Evolutionary conservation across 92 coral and sea anemone genomes (phyloP).

Genomic region (Phymanthus crucifer): DNA sequence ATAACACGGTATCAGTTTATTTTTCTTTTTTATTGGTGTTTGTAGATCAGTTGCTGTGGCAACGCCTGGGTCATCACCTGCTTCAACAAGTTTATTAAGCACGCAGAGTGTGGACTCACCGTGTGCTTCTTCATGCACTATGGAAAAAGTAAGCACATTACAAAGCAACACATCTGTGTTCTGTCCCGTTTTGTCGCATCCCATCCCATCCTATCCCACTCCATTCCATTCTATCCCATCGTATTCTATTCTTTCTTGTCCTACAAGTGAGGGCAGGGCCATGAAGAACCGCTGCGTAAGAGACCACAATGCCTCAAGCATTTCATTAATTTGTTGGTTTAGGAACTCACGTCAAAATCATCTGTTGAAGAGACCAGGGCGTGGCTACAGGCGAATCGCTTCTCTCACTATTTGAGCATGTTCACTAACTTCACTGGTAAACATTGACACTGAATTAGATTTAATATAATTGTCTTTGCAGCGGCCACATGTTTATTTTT

Average conservation of each 20-base stretch:
- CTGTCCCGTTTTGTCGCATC: not conserved
- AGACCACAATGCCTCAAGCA: not conserved
- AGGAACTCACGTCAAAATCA: constrained; percentile 80
- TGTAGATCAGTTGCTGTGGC: constrained; percentile 6
- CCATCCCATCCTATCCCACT: no score
- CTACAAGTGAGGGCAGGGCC: no score
- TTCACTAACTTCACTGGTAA: constrained; percentile 90
- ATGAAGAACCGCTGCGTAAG: no score
- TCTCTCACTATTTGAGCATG: constrained; percentile 72
- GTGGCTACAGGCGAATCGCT: constrained; percentile 92
- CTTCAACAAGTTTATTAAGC: constrained; percentile 28
- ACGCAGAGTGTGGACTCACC: constrained; percentile 17
- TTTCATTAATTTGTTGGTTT: not conserved
- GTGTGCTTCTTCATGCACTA: not conserved
- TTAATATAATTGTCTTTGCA: not conserved
- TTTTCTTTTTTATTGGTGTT: not conserved
- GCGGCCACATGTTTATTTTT: not conserved
- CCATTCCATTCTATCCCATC: no score
- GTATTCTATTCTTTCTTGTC: no score
- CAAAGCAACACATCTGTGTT: not conserved
- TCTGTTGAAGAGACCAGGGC: constrained; percentile 88
- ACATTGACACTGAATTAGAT: not conserved
- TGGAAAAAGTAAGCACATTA: constrained; percentile 7
- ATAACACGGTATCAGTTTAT: no score
- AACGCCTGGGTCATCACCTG: constrained; percentile 17